Evolutionary conservation across 2,113 vertebrate genomes (phyloP), one percentile per base, ranked within the genome.

Genomic region (Leptobrachium ailaonicum): DNA sequence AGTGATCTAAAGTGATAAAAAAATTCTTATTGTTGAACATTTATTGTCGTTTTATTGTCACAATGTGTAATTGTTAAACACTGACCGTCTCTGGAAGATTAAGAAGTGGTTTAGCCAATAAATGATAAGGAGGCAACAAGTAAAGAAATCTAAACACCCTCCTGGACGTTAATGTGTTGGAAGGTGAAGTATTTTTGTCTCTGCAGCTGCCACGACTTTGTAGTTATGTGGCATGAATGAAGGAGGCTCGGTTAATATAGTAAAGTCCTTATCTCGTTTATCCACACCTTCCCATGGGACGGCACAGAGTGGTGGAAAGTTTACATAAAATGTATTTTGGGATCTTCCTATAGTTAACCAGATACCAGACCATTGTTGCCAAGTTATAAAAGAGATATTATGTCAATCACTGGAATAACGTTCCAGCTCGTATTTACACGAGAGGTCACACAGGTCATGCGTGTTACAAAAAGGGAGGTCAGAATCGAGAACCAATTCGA

Each of bases 221-320:
- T 60, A 60, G 10, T 7, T 12, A 13, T 60, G 56, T n/a, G 75
- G 41, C 75, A 56, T 12, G 44, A 54, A 20, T 8, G 8, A 47
- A 54, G 42, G 54, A 62, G 44, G 54, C 44, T 5, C 42, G 62
- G 70, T 56, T 53, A 50, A 73, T 73, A 79, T 73, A 66, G 77
- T 53, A 13, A 8, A 8, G 20, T 3, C 50, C 70, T 73, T 79
- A 79, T 79, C 77, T 79, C 1, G 45, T 45, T 73, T 66, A 45
- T 64, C 41, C 58, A 79, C 64, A 66, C 60, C 40, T 73, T 79
- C 77, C 77, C 70, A 56, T 73, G 70, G 62, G 77, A 70, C 63
- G 32, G 45, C 43, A 42, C 66, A 63, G 64, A 41, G 60, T 66
- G n/a, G 60, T 73, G 77, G 77, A 79, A 79, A 79, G 56, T 71